Evolutionary conservation across 2,888 invertebrate genomes (phyloP), one percentile per base, ranked within the genome.

Genomic region (Vesta saturnalis): DNA sequence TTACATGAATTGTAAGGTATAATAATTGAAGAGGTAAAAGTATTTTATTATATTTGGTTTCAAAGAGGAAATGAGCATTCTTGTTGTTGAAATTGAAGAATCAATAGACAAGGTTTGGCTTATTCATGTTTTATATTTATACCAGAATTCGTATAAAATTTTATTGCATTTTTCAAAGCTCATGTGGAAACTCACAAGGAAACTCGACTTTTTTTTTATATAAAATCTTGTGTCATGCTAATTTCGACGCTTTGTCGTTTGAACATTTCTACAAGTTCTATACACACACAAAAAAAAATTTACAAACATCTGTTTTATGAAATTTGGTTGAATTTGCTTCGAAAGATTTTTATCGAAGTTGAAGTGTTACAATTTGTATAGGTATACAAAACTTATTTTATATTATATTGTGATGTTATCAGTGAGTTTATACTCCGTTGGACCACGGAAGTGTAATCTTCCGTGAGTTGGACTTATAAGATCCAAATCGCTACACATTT

Each of bases 161-260:
- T 59, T 59, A 59, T 59, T 59, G 59, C 59, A 59, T 59, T 59
- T 59, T 47, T 59, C 23, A 5, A 46, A 39, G 59, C n/a, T 21
- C 47, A 23, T 21, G 59, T 46, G 43, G 47, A 47, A 47, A 47
- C 59, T 59, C 43, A 14, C 46, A 23, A 59, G 22, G 22, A 46
- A 14, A 22, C 46, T 21, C 18, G 23, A 10, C 59, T 47, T 22
- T 18, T 59, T 59, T 59, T n/a, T n/a, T n/a, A n/a, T 19, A 46
- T 43, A 59, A 59, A 59, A 46, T 21, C 46, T 46, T 59, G 43
- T 59, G 47, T 59, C 47, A 59, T 59, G 59, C 59, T 59, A 59
- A 59, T 59, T 59, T 59, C 47, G 16, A 1, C 21, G 46, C 47
- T 59, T 57, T 59, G 59, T 47, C 59, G 16, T 39, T 14, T n/a